Evolutionary conservation across 2,888 invertebrate species (phyloP).

Genomic region (Tetropium fuscum): DNA sequence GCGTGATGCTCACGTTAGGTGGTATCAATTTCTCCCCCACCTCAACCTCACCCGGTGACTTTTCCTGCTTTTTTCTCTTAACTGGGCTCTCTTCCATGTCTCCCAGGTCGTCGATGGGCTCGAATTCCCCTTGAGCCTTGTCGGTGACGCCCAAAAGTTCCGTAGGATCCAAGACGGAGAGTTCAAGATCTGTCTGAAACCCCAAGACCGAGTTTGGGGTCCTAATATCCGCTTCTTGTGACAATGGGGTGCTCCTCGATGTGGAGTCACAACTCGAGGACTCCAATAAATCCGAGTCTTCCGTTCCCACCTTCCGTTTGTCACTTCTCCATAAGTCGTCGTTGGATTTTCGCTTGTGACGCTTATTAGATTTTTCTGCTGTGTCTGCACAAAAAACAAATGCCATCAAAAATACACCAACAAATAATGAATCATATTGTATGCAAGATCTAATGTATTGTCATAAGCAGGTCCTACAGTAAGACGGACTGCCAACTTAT

Average conservation of each 20-base stretch:
- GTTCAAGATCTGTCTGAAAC: slow-evolving; percentile 73
- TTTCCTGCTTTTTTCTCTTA: slow-evolving; percentile 68
- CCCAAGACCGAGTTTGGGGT: slow-evolving; percentile 70
- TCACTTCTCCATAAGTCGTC: slow-evolving; percentile 54
- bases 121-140: slow-evolving; percentile 70
- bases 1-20: slow-evolving; percentile 75
- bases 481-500: too few relatives aligned
- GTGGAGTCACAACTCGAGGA: slow-evolving; percentile 75
- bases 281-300: slow-evolving; percentile 72
- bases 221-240: slow-evolving; percentile 66
- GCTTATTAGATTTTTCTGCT: slow-evolving; percentile 41
- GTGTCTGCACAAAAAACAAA: slow-evolving; percentile 29
- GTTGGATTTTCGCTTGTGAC: slow-evolving; percentile 50
- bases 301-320: slow-evolving; percentile 71
- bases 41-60: slow-evolving; percentile 64
- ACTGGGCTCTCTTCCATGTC: slow-evolving; percentile 70
- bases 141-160: slow-evolving; percentile 69
- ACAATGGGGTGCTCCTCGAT: slow-evolving; percentile 70
- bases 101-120: slow-evolving; percentile 70
- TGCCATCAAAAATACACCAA: background rate
- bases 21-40: slow-evolving; percentile 68
- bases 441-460: too few relatives aligned
- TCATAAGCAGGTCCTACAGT: too few relatives aligned
- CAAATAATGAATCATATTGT: background rate
- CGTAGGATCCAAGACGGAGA: slow-evolving; percentile 73